phyloP scores from a whole-genome alignment of 2,113 vertebrate genomes.

The Scalopus aquaticus region DNA sequence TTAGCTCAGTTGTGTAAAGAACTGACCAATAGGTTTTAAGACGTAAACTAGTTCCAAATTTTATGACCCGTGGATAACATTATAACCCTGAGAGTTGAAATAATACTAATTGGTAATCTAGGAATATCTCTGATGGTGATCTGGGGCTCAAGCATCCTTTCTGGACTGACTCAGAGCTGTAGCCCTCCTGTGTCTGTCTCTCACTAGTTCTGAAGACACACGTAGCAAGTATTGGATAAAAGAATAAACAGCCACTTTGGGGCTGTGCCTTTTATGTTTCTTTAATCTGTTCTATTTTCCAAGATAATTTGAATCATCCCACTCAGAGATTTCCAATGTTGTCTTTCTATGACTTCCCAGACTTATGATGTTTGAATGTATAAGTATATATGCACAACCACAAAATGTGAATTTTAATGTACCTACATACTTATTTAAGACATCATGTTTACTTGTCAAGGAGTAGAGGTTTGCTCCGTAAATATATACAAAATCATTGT shows the following conservation, averaged over 20 bases:
- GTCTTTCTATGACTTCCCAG: background rate
- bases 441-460: background rate
- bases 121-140: background rate
- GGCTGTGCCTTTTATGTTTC: background rate
- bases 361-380: background rate
- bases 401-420: background rate
- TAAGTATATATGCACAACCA: background rate
- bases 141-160: background rate
- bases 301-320: background rate
- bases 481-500: background rate
- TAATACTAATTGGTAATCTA: background rate
- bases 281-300: background rate
- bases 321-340: background rate
- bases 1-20: background rate
- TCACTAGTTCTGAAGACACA: background rate
- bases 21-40: constrained; percentile 39
- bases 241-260: background rate
- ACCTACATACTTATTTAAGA: background rate
- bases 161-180: background rate
- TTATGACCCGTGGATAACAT: background rate
- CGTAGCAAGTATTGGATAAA: background rate
- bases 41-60: constrained; percentile 7
- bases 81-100: background rate
- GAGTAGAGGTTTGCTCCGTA: background rate
- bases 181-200: background rate